Conservation (phyloP, 2,797 vertebrate species). For the Rhinella marina region DNA sequence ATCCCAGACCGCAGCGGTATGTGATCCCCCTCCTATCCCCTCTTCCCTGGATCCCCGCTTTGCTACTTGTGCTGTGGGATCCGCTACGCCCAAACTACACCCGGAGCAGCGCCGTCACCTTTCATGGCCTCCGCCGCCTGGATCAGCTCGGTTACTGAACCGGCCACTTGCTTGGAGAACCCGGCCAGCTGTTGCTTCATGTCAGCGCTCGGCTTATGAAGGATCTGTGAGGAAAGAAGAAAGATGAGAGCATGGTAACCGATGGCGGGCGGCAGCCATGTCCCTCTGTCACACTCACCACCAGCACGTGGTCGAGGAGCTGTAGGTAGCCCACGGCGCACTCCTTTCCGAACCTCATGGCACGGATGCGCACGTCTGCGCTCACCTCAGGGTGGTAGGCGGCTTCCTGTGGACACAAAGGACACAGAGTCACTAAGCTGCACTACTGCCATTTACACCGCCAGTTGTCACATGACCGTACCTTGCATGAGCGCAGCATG, state of each 20-base stretch:
- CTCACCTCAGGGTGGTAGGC: constrained; percentile 93
- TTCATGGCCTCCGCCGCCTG: constrained; percentile 92
- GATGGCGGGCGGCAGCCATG: background rate
- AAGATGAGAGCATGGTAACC: background rate
- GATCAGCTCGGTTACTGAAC: constrained; percentile 88
- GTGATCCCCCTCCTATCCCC: too few relatives aligned
- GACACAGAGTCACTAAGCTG: background rate
- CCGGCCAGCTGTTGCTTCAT: constrained; percentile 85
- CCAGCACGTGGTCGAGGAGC: constrained; percentile 93
- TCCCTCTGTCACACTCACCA: constrained; percentile 79
- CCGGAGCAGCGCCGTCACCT: constrained; percentile 69
- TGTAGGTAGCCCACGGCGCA: constrained; percentile 92
- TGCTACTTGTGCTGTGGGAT: too few relatives aligned
- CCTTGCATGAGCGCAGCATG: constrained; percentile 97
- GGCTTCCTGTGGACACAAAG: constrained; percentile 80
- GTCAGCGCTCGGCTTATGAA: constrained; percentile 85
- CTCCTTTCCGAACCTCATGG: constrained; percentile 89
- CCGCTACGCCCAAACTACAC: background rate
- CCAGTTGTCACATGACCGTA: constrained; percentile 58
- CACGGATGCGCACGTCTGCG: constrained; percentile 85
- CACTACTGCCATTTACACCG: accelerated
- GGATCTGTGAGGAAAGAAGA: constrained; percentile 70
- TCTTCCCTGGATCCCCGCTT: too few relatives aligned
- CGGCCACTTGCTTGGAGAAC: constrained; percentile 86
- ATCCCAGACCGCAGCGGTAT: too few relatives aligned